Percentiles rank a stretch among this genome's conserved stretches.
phyloP scores from a whole-genome alignment of 2,888 invertebrate genomes.

The Idaea biselata region DNA sequence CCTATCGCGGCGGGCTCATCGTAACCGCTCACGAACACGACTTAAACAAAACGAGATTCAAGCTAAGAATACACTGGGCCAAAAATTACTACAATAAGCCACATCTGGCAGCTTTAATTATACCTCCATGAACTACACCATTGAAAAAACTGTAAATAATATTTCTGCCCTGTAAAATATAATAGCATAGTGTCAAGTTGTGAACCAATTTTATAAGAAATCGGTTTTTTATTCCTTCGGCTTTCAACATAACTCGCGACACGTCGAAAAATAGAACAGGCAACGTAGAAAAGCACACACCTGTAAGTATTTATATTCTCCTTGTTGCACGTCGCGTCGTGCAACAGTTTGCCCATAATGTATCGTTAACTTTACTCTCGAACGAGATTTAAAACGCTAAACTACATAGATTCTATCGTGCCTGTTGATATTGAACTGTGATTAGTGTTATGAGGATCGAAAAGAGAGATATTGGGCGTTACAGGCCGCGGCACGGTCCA shows the following conservation, averaged over 20 bases:
- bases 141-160: no score
- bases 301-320: no score
- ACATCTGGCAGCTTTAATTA: no score
- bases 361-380: constrained; percentile 4
- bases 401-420: constrained; percentile 34
- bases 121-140: no score
- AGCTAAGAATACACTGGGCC: neutral
- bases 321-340: no score
- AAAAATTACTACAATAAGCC: neutral
- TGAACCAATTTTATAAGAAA: no score
- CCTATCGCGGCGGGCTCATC: constrained; percentile 42
- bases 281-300: no score
- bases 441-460: constrained; percentile 17
- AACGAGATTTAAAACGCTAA: constrained; percentile 36
- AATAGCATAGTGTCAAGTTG: no score
- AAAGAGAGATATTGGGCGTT: constrained; percentile 9
- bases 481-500: constrained; percentile 7
- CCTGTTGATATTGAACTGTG: constrained; percentile 16
- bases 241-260: no score
- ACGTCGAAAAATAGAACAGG: no score
- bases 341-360: neutral
- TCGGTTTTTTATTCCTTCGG: no score
- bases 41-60: constrained; percentile 34
- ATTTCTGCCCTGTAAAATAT: no score
- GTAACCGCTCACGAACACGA: constrained; percentile 47